Conservation (phyloP, 2,113 vertebrate species). For the Argyrosomus japonicus region DNA sequence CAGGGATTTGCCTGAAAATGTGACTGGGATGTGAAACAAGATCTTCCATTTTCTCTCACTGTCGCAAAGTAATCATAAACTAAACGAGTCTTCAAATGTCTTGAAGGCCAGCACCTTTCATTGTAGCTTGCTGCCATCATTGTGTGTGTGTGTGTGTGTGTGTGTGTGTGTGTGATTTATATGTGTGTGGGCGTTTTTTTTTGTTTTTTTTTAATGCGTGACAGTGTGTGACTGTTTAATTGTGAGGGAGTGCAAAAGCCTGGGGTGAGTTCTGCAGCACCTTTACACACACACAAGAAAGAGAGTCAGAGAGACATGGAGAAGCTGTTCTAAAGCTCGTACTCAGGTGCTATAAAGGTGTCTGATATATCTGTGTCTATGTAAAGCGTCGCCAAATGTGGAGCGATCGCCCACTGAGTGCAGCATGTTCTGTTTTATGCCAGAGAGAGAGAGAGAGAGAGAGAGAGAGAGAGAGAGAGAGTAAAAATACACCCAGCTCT, state of each 20-base stretch:
- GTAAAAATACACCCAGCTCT: slow-evolving; percentile 80
- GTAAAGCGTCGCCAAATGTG: slow-evolving; percentile 69
- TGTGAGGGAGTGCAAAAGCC: slow-evolving; percentile 33
- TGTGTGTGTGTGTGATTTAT: background rate
- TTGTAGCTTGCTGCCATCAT: no score
- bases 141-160: no score
- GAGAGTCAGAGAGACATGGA: background rate
- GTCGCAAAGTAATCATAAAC: slow-evolving; percentile 27
- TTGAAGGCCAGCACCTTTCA: no score
- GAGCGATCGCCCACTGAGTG: slow-evolving; percentile 76
- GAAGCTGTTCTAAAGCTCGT: slow-evolving; percentile 12
- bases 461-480: slow-evolving; percentile 41
- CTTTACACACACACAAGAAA: background rate
- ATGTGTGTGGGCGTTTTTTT: background rate
- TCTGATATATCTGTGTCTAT: slow-evolving; percentile 54
- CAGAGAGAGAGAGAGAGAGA: slow-evolving; percentile 26
- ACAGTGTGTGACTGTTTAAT: slow-evolving; percentile 33
- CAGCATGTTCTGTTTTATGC: slow-evolving; percentile 78
- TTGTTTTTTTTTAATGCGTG: slow-evolving; percentile 1
- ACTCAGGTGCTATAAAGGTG: slow-evolving; percentile 56
- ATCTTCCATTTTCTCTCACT: slow-evolving; percentile 50
- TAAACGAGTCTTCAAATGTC: slow-evolving; percentile 16
- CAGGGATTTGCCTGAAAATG: slow-evolving; percentile 43
- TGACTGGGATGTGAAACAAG: slow-evolving; percentile 44
- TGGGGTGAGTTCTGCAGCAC: slow-evolving; percentile 33